Evolutionary conservation across 2,888 invertebrate genomes (phyloP), one percentile per base, ranked within the genome.

Genomic region (Malacosoma neustria): DNA sequence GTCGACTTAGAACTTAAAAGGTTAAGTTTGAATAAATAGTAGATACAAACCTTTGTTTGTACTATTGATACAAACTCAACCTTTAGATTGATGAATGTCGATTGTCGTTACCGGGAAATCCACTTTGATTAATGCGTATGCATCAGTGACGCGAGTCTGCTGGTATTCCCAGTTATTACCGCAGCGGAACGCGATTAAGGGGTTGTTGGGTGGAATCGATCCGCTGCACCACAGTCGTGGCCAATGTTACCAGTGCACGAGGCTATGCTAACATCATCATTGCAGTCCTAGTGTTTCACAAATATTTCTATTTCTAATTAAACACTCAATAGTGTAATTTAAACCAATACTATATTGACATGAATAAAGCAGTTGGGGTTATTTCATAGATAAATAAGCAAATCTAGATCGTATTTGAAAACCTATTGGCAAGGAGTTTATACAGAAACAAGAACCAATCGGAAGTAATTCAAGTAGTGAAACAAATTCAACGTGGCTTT

Each of bases 171-270:
- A 68, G 72, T 72, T 72, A 76, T 70, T 72, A 73, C 70, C 53
- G 72, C 67, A 72, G 66, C 74, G 77, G 76, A 74, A 67, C 60
- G 64, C 52, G 57, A 60, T 52, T 54, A 61, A 63, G 76, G 58
- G 84, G 81, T 82, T 80, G 81, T 77, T 82, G 82, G 68, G 81
- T 81, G 70, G 56, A 47, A 84, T 84, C 81, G 84, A 84, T 81
- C 66, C 66, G 58, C 61, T 68, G 70, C 70, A 72, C 63, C 72
- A 71, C 63, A 45, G 57, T 51, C 51, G 51, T 38, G 46, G 41
- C 45, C 54, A 51, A 53, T 69, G 68, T 69, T 71, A 72, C 65
- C 71, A 61, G 70, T 79, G 74, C 72, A 77, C 68, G 64, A 57
- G 72, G 73, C 75, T 77, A 79, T 66, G 53, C 54, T 63, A 68